A percentile compares a stretch with the other conserved stretches of the same genome.
phyloP scores from a whole-genome alignment of 2,888 invertebrate genomes.

The Andrena marginata region DNA sequence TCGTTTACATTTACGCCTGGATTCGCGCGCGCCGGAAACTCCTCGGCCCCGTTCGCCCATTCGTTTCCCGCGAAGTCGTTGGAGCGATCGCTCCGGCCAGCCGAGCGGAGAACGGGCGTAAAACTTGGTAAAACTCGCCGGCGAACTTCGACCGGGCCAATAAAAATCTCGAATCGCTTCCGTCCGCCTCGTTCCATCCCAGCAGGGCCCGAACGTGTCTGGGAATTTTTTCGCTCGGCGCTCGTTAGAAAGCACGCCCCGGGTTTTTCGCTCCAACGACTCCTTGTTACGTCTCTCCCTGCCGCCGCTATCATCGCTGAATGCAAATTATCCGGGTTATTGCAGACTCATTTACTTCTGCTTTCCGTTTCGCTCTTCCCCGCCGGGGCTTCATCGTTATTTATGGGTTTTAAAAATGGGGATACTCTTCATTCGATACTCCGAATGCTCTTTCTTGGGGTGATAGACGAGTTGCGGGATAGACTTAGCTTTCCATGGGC shows the following conservation, averaged over 20 bases:
- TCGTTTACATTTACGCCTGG: constrained; percentile 76
- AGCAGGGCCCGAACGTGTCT: constrained; percentile 34
- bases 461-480: too few species aligned
- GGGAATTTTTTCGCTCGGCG: constrained; percentile 36
- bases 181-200: constrained; percentile 16
- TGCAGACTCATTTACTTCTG: constrained; percentile 23
- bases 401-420: background rate
- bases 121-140: constrained; percentile 58
- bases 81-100: constrained; percentile 45
- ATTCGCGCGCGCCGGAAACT: constrained; percentile 63
- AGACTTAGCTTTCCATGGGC: too few species aligned
- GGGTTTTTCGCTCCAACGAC: constrained; percentile 38
- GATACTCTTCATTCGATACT: too few species aligned
- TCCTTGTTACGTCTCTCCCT: constrained; percentile 26
- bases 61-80: constrained; percentile 62
- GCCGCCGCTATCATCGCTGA: background rate
- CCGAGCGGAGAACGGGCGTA: constrained; percentile 50
- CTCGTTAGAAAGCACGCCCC: constrained; percentile 50
- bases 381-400: background rate
- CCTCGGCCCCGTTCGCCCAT: constrained; percentile 48
- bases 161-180: constrained; percentile 61
- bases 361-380: background rate
- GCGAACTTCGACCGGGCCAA: constrained; percentile 49
- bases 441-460: too few species aligned
- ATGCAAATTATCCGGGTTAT: constrained; percentile 18